Evolutionary conservation across 2,113 vertebrate genomes (phyloP), one percentile per base, ranked within the genome.

Genomic region (Zonotrichia leucophrys): DNA sequence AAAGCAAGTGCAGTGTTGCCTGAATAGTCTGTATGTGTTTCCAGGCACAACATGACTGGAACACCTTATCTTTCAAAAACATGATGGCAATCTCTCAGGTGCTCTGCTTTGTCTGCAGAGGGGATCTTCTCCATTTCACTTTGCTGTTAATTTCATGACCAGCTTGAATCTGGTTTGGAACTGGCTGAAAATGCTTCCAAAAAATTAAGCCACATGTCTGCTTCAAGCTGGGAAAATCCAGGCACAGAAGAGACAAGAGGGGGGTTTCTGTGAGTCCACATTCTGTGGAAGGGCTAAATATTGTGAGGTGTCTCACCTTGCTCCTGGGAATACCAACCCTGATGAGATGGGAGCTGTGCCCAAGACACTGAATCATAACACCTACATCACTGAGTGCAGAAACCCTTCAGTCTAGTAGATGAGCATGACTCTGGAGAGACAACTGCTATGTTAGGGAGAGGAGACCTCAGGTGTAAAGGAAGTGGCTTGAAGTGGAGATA

Each of bases 51-150:
- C 39, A n/a, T 4, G 28, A 80, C 42, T 46, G 50, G 56, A 89
- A 91, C 69, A 78, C 33, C 82, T 93, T 87, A 64, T 82, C 92
- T 92, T 85, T 68, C 56, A 53, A 49, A 94, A 85, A 35, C 70
- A 52, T 2, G 20, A 59, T 28, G 77, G 47, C 30, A 66, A 87
- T 74, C 73, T 95, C 35, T 53, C 56, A 77, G 84, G 50, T 87
- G 76, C 53, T 56, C 58, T 7, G 27, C 53, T 31, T 50, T 64
- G 62, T 59, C 76, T 83, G 75, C 76, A 59, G 47, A 4, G 0
- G 15, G 12, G 27, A 77, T 52, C 80, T 64, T 59, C 39, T 52
- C 55, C 16, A 1, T 50, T 89, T 63, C 58, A 53, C 10, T 30
- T 69, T 0, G 1, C 28, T 16, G 3, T 8, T 75, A 33, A 53